Conservation (phyloP, 1,140 invertebrate species). For the Drosophila mayri region DNA sequence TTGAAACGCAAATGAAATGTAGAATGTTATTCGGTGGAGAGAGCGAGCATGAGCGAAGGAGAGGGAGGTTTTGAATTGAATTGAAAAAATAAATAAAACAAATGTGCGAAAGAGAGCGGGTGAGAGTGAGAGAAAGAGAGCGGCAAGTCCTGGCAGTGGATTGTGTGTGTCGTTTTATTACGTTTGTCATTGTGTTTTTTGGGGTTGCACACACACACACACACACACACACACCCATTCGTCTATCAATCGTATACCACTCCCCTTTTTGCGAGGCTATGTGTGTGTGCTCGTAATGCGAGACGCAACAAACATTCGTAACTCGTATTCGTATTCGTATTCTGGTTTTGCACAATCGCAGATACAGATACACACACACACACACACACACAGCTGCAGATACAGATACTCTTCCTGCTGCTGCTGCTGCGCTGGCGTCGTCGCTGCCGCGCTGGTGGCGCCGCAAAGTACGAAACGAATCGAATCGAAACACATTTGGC, state of each 20-base stretch:
- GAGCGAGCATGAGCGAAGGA: conserved; percentile 50
- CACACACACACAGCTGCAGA: conserved; percentile 21
- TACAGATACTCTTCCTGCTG: conserved; percentile 27
- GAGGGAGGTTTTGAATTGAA: conserved; percentile 68
- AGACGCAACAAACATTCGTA: conserved; percentile 67
- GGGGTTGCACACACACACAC: conserved; percentile 73
- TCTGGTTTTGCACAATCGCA: conserved; percentile 82
- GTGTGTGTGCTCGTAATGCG: conserved; percentile 61
- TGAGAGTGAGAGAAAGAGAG: conserved; percentile 10
- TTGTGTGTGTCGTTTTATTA: conserved; percentile 78
- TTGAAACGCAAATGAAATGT: conserved; percentile 79
- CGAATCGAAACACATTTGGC: conserved; percentile 80
- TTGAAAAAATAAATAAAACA: conserved; percentile 83
- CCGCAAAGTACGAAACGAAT: conserved; percentile 66
- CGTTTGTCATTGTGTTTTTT: conserved; percentile 82
- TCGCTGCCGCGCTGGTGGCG: conserved; percentile 44
- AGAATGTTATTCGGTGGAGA: conserved; percentile 34
- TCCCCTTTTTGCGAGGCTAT: conserved; percentile 67
- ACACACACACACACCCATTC: conserved; percentile 51
- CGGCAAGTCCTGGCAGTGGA: conserved; percentile 3
- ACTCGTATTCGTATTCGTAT: conserved; percentile 68
- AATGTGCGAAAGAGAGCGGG: conserved; percentile 32
- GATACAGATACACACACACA: conserved; percentile 57
- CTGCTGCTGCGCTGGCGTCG: conserved; percentile 37
- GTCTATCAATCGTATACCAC: conserved; percentile 74